Percentiles rank a stretch among this genome's conserved stretches.
phyloP scores from a whole-genome alignment of 1,140 invertebrate genomes.

The Anoplophora glabripennis region DNA sequence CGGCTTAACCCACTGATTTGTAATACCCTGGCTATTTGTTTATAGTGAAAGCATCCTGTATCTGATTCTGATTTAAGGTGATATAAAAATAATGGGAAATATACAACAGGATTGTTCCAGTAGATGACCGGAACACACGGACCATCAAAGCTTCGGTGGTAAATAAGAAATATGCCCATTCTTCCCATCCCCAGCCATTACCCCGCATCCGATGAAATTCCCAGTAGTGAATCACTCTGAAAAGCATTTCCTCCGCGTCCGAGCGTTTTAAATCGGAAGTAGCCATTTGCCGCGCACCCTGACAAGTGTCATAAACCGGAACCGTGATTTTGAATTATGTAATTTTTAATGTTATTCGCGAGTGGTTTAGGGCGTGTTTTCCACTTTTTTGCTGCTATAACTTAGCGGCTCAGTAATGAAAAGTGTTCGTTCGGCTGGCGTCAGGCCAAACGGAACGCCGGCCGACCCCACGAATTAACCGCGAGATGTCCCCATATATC shows the following conservation, averaged over 20 bases:
- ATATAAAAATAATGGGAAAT: no score
- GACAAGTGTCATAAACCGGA: constrained; percentile 42
- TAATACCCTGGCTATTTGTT: no score
- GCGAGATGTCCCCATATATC: constrained; percentile 42
- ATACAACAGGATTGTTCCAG: background rate
- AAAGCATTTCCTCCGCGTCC: constrained; percentile 19
- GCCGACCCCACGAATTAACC: constrained; percentile 39
- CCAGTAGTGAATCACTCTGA: constrained; percentile 27
- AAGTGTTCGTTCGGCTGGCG: constrained; percentile 24
- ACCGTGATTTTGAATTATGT: constrained; percentile 44
- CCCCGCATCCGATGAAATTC: constrained; percentile 34
- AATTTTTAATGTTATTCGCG: constrained; percentile 41
- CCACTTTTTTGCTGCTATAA: constrained; percentile 24
- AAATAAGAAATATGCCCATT: constrained; percentile 38
- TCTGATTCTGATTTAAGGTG: no score
- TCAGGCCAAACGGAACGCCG: constrained; percentile 22
- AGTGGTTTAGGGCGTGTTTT: constrained; percentile 30
- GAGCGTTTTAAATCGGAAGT: constrained; percentile 45
- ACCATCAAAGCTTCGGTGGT: constrained; percentile 29
- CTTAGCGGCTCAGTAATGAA: constrained; percentile 27
- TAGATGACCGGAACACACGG: constrained; percentile 23
- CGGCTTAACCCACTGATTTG: no score
- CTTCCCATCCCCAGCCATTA: constrained; percentile 38
- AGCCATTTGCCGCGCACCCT: constrained; percentile 36
- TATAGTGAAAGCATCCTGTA: no score